Evolutionary conservation across 2,888 invertebrate species (phyloP).

Genomic region (Hofmannophila pseudospretella): DNA sequence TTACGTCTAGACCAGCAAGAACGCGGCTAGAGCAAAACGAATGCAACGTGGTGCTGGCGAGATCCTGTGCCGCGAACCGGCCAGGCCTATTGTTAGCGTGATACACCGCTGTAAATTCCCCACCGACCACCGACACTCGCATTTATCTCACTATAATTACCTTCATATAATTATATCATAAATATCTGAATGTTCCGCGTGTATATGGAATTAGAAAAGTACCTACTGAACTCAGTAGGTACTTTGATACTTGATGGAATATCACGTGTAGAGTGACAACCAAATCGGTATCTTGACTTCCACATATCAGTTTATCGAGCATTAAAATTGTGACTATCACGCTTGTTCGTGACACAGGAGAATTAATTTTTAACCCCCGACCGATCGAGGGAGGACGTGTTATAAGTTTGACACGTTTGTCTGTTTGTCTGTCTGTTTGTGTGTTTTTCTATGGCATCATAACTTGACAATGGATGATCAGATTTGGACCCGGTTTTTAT

Average conservation of each 20-base stretch:
- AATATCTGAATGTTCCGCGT: slow-evolving; percentile 40
- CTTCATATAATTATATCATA: slow-evolving; percentile 55
- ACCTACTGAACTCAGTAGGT: slow-evolving; percentile 33
- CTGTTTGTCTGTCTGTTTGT: too few relatives aligned
- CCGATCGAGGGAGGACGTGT: too few relatives aligned
- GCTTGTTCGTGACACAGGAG: slow-evolving; percentile 33
- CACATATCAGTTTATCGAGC: slow-evolving; percentile 10
- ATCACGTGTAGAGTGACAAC: slow-evolving; percentile 5
- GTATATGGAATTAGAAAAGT: slow-evolving; percentile 34
- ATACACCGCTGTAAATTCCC: slow-evolving; percentile 56
- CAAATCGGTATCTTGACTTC: slow-evolving; percentile 3
- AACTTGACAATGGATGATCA: too few relatives aligned
- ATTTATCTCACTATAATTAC: slow-evolving; percentile 56
- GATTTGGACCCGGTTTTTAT: too few relatives aligned
- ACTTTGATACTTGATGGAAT: slow-evolving; percentile 20
- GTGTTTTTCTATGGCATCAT: too few relatives aligned
- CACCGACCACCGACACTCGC: slow-evolving; percentile 38
- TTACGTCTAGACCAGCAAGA: slow-evolving; percentile 69
- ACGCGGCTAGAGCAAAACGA: slow-evolving; percentile 64
- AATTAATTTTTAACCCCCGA: too few relatives aligned
- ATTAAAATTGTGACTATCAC: slow-evolving; percentile 22
- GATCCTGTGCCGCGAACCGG: slow-evolving; percentile 37
- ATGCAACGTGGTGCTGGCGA: slow-evolving; percentile 21
- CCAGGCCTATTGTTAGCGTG: slow-evolving; percentile 71
- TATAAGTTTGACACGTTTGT: too few relatives aligned